Base-by-base conservation (phyloP, 2,888 invertebrate species). In the Callosobruchus maculatus region DNA sequence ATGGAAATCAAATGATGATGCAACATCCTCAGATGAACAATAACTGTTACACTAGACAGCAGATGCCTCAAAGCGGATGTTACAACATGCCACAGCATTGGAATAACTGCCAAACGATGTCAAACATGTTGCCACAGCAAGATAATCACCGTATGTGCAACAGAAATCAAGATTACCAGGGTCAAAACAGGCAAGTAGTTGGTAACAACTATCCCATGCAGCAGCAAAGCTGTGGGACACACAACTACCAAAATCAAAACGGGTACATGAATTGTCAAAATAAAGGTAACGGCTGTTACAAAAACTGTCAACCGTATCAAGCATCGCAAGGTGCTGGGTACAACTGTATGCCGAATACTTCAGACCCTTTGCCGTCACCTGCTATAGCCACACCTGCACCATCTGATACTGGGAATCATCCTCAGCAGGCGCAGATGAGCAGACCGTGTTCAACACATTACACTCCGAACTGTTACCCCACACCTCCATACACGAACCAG, bases 311-410 rank as follows among this genome's bases (percentile, higher is more conserved):
- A 72, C 77, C 72, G 22, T 78, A 71, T 74, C 80, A 77, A 30
- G 77, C 80, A 5, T 78, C 80, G 74, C 81, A 82, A 70, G 78
- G 76, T 74, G 75, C 78, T 0, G 79, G 77, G 0, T 84, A 83
- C 71, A 82, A 81, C 71, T 84, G 83, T 73, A 71, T 80, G 71
- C 76, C 79, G 21, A 82, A 80, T 72, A 77, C 81, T 73, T 78
- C 79, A 49, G 83, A 84, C 77, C 86, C 86, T 0, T 78, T 86
- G 73, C 78, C 84, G 4, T 86, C 87, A 2, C 86, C 86, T 5
- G 85, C 85, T 0, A 84, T 85, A 78, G 86, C 85, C 18, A 82
- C 86, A 13, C 84, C 86, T 3, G 85, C 86, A 4, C 86, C 86
- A 0, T 78, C 78, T 20, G 85, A 85, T 71, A 68, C 76, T 13